Evolutionary conservation across 2,113 vertebrate genomes (phyloP).

Genomic region (Labeo catla): DNA sequence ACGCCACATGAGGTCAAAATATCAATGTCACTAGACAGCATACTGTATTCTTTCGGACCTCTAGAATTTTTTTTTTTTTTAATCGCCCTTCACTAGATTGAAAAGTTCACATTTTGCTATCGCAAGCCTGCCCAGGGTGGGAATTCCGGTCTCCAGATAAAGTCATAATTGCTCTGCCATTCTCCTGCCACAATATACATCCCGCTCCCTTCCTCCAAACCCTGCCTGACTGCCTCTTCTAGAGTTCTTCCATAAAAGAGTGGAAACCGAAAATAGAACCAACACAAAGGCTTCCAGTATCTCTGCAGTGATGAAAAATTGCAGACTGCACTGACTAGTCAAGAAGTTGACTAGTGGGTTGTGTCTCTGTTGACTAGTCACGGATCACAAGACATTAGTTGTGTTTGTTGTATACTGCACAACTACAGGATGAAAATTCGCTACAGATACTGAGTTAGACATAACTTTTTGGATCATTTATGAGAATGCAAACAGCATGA

Average conservation of each 20-base stretch:
- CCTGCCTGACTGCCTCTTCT: background rate
- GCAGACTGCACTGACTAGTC: background rate
- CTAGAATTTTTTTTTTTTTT: background rate
- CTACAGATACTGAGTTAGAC: background rate
- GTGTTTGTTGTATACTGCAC: background rate
- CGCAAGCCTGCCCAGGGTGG: background rate
- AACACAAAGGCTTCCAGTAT: background rate
- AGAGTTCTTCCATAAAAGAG: background rate
- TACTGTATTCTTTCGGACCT: background rate
- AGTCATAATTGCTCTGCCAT: constrained; percentile 26
- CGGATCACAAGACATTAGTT: background rate
- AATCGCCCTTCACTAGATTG: constrained; percentile 22
- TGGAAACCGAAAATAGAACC: background rate
- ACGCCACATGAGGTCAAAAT: constrained; percentile 17
- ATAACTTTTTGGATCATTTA: background rate
- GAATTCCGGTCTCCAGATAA: constrained; percentile 5
- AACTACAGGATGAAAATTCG: background rate
- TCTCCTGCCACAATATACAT: constrained; percentile 2
- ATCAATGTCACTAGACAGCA: constrained; percentile 26
- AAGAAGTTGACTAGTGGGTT: background rate
- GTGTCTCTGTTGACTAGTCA: background rate
- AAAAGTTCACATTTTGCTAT: constrained; percentile 39
- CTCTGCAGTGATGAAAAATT: background rate
- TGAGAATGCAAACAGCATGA: background rate
- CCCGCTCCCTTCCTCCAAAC: background rate